Evolutionary conservation across 2,113 vertebrate genomes (phyloP), one percentile per base, ranked within the genome.

Genomic region (Toxotes jaculatrix): DNA sequence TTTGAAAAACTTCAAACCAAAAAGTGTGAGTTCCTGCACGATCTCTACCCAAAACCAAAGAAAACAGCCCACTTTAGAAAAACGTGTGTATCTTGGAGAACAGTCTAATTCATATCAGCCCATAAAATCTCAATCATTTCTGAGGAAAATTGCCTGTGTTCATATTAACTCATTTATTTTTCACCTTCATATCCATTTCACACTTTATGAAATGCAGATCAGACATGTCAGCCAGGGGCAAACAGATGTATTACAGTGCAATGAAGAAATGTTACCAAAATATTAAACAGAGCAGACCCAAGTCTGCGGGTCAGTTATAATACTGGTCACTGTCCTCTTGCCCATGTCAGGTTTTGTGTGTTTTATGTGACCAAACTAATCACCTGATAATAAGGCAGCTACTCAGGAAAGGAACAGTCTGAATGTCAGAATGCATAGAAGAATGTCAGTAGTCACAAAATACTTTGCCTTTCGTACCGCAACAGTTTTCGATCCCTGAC

Each of bases 361-460:
- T 82, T 79, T 87, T 77, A 66, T 66, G 53, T 49, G 9, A 64
- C 62, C 32, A 59, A 61, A 80, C 10, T 17, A 71, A 87, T 76
- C 85, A 62, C 56, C 76, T 75, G 74, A 84, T 70, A 84, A 82
- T 67, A 45, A 75, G 19, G 42, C 71, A 21, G 56, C 72, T 57
- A 75, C 76, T 77, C 56, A 21, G 55, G 43, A 17, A 32, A 57
- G 67, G 60, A 55, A 11, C 1, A 14, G 8, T 59, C 17, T 9
- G 68, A 72, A 69, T 59, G 69, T 80, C 79, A 64, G 67, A 71
- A 72, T 0, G 23, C 10, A 47, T 9, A 14, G 21, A 87, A 79
- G 79, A 92, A 91, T 79, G 86, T 80, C 90, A 87, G 91, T 88
- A 92, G 91, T 92, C 83, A 77, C 73, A 86, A 93, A 89, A 80